Evolutionary conservation across 92 coral and sea anemone species (phyloP), one percentile per base, ranked within the genome.

Genomic region (Isaurus tuberculatus): DNA sequence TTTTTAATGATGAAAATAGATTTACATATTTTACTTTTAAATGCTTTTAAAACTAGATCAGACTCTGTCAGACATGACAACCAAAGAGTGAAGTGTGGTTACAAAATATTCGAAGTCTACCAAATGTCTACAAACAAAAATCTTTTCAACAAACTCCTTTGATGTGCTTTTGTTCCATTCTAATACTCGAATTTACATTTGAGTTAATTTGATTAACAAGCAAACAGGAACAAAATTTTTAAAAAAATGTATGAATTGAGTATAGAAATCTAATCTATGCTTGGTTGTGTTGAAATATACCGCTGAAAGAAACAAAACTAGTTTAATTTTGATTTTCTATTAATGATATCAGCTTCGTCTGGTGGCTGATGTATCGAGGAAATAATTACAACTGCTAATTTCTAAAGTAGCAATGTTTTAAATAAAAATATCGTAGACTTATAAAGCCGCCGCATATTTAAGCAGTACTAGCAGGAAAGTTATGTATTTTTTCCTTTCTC

Each of bases 201-300:
- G 27, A 26, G 80, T 74, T 55, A 74, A 28, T 73, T 74, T 65
- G 40, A 75, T 75, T 75, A 75, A 28, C 67, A n/a, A 55, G 81
- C 81, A 75, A 75, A 57, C 69, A 77, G 57, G 32, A 32, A 53
- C 8, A n/a, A 57, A 58, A 19, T 46, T 30, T 15, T 25, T 46
- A 46, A n/a, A 19, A 60, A 34, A 20, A 33, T 57, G 31, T 23
- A n/a, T 26, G 46, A 57, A 51, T 15, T 19, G 48, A 13, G 58
- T 29, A 57, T n/a, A 58, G 32, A 58, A 75, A 75, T 22, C 10
- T 20, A 55, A 57, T 29, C 20, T 75, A 14, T 32, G 29, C 23
- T 26, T 25, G 19, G 17, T 71, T 37, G 20, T 42, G 19, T 69
- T 14, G n/a, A 69, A 33, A 32, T 75, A 15, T 14, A 75, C 2